Percentiles rank a stretch among this genome's conserved stretches.
These are phyloP conservation scores for Timema cristinae DNA, from an alignment of 2,888 invertebrate genomes.

Conservation along the genomic window DNA sequence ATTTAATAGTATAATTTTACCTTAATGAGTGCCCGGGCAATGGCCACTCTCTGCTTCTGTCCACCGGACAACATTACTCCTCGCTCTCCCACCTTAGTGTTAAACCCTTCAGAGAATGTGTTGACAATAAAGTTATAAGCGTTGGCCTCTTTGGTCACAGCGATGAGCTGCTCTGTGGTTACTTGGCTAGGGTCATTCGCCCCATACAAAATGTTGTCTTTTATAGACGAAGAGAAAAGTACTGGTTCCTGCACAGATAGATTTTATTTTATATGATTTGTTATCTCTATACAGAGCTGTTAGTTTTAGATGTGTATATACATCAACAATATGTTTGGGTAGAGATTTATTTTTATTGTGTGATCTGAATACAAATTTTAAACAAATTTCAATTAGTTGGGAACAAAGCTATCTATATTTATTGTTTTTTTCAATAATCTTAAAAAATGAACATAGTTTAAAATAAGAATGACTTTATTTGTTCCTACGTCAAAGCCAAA, in stretches of 20 bases:
- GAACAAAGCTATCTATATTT: no score
- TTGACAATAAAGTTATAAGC: constrained; percentile 71
- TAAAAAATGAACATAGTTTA: no score
- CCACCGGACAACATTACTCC: constrained; percentile 89
- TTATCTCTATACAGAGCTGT: no score
- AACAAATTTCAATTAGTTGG: no score
- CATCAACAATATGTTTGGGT: no score
- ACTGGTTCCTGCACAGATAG: constrained; percentile 70
- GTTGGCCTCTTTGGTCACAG: constrained; percentile 78
- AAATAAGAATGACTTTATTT: no score
- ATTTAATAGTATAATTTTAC: constrained; percentile 44
- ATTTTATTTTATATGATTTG: not conserved
- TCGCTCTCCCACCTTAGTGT: constrained; percentile 84
- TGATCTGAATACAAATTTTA: no score
- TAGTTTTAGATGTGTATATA: no score
- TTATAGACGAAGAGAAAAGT: constrained; percentile 84
- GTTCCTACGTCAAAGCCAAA: no score
- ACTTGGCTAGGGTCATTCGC: constrained; percentile 50
- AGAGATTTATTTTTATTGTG: no score
- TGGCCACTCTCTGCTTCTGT: constrained; percentile 89
- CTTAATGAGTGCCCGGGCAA: constrained; percentile 87
- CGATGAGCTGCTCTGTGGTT: constrained; percentile 53
- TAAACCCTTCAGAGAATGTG: constrained; percentile 63
- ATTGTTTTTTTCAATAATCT: no score
- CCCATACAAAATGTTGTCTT: constrained; percentile 89